These are phyloP conservation scores for Premnoplex brunnescens DNA, from an alignment of 2,797 vertebrate species.

Conservation along the genomic window DNA sequence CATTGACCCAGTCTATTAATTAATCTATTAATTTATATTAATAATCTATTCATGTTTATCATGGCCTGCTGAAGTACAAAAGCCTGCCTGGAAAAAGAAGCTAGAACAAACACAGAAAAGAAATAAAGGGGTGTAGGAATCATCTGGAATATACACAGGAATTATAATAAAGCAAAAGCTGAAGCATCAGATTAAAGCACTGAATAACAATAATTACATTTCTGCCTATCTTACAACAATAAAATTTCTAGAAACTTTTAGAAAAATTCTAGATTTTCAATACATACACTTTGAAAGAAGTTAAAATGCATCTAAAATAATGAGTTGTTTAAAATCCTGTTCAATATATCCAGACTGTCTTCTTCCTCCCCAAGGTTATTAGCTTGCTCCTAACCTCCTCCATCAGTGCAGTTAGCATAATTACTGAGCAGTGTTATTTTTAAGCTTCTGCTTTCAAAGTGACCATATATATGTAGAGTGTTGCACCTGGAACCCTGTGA, in stretches of 20 bases:
- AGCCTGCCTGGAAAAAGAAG: neutral
- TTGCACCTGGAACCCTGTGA: conserved; percentile 7
- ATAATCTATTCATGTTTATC: neutral
- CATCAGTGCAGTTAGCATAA: conserved; percentile 23
- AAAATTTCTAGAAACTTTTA: neutral
- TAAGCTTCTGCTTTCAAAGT: conserved; percentile 35
- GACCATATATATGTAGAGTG: conserved; percentile 22
- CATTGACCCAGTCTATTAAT: neutral
- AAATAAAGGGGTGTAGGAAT: neutral
- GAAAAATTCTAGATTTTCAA: neutral
- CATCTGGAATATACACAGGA: neutral
- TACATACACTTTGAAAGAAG: neutral
- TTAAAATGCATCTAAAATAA: neutral
- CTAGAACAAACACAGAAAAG: neutral
- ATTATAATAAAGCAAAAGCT: neutral
- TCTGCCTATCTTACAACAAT: neutral
- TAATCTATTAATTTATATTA: too few relatives aligned
- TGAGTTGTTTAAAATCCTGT: neutral
- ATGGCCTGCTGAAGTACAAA: neutral
- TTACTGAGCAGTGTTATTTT: neutral
- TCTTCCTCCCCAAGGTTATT: conserved; percentile 35
- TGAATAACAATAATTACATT: neutral
- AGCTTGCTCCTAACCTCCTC: conserved; percentile 32
- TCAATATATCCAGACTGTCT: neutral
- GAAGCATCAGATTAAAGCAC: neutral